phyloP scores from a whole-genome alignment of 2,888 invertebrate species.

The Tuberolachnus salignus region DNA sequence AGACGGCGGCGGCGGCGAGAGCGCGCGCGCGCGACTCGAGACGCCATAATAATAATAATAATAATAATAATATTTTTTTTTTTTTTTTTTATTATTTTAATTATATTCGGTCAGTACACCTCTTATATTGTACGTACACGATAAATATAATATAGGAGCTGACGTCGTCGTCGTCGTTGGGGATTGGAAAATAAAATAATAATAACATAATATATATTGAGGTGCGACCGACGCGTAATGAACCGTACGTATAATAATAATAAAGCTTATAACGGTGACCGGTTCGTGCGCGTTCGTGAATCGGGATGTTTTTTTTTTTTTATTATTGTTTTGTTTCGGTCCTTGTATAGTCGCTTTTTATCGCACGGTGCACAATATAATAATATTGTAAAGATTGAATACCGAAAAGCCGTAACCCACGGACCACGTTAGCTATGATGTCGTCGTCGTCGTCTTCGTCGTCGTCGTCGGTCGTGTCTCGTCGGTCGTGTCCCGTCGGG shows the following conservation, averaged over 20 bases:
- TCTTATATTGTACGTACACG: too few species aligned
- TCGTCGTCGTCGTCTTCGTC: too few species aligned
- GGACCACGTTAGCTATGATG: too few species aligned
- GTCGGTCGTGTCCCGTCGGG: too few species aligned
- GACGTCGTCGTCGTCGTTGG: not conserved
- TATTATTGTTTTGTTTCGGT: not conserved
- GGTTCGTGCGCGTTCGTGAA: slow-evolving; percentile 7
- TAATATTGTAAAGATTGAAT: too few species aligned
- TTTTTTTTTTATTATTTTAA: slow-evolving; percentile 29
- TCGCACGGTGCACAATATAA: too few species aligned
- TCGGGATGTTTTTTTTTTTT: slow-evolving; percentile 26
- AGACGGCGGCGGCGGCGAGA: slow-evolving; percentile 13
- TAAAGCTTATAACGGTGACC: not conserved
- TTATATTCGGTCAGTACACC: slow-evolving; percentile 31
- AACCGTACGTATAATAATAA: slow-evolving; percentile 38
- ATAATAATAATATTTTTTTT: too few species aligned
- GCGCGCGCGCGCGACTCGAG: too few species aligned
- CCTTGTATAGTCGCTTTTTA: too few species aligned
- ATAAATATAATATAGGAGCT: not conserved
- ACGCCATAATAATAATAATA: too few species aligned
- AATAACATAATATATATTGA: slow-evolving; percentile 15
- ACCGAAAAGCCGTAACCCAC: too few species aligned
- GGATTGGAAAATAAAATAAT: not conserved
- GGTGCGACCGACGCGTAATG: slow-evolving; percentile 26
- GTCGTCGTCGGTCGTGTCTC: too few species aligned